Conservation (phyloP, 2,888 invertebrate genomes). For the Liodrosophila aerea region DNA sequence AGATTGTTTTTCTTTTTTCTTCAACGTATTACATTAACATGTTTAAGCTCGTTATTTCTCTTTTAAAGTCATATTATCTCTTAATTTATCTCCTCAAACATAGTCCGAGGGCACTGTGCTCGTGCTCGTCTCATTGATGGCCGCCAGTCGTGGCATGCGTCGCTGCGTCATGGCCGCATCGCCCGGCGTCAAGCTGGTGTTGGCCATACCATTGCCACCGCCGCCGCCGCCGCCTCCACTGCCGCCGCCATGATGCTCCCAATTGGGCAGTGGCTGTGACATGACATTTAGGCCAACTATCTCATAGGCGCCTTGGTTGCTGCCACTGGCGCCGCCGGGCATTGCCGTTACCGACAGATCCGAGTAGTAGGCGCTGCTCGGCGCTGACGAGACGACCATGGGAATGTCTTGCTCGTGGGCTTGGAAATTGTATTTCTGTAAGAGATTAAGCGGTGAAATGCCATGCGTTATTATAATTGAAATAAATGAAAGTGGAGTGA, state of each 20-base stretch:
- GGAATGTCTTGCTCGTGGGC: constrained; percentile 83
- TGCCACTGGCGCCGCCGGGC: constrained; percentile 79
- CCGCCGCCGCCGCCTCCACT: constrained; percentile 58
- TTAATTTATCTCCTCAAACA: constrained; percentile 79
- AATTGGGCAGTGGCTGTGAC: constrained; percentile 83
- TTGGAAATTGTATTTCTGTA: constrained; percentile 82
- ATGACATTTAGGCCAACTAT: constrained; percentile 84
- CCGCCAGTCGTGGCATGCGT: constrained; percentile 83
- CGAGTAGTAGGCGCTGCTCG: constrained; percentile 90
- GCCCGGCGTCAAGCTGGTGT: constrained; percentile 44
- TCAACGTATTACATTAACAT: constrained; percentile 49
- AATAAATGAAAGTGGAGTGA: too few species aligned
- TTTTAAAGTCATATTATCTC: constrained; percentile 53
- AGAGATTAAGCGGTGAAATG: not conserved
- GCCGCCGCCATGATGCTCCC: constrained; percentile 79
- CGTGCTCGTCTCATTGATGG: constrained; percentile 85
- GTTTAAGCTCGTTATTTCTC: constrained; percentile 58
- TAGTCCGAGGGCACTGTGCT: constrained; percentile 85
- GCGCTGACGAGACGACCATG: constrained; percentile 85
- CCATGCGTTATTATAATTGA: too few species aligned
- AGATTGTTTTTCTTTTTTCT: constrained; percentile 50
- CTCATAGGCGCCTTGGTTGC: constrained; percentile 85
- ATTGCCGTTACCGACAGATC: constrained; percentile 85
- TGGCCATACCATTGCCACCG: constrained; percentile 15
- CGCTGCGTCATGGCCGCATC: constrained; percentile 77